These are phyloP conservation scores for Ictidomys tridecemlineatus DNA, from an alignment of 2,113 vertebrate species.

Conservation along the genomic window DNA sequence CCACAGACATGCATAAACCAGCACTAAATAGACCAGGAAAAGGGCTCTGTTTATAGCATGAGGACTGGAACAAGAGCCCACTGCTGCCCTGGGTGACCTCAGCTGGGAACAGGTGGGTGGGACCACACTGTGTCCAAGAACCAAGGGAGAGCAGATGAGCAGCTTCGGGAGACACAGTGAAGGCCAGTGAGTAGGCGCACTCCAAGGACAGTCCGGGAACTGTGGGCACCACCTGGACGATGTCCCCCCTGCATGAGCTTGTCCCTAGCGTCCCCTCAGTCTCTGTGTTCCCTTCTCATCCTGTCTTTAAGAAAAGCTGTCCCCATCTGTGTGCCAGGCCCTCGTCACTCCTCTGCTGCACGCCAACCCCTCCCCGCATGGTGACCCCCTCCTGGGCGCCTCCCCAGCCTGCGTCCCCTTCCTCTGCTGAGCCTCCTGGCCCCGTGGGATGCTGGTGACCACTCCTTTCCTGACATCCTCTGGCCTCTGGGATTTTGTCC, in stretches of 20 bases:
- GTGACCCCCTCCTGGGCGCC: rapidly evolving
- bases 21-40: no score
- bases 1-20: not conserved
- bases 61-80: not conserved
- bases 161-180: not conserved
- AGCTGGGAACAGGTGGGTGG: rapidly evolving
- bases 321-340: no score
- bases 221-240: no score
- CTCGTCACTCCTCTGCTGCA: no score
- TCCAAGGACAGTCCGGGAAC: no score
- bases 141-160: rapidly evolving
- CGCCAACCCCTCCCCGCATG: rapidly evolving
- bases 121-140: no score
- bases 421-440: not conserved
- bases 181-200: not conserved
- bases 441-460: rapidly evolving
- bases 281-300: not conserved
- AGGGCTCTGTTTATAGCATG: not conserved
- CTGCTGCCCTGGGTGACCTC: rapidly evolving
- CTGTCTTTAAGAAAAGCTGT: not conserved
- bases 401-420: rapidly evolving
- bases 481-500: not conserved
- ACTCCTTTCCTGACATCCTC: not conserved
- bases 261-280: not conserved
- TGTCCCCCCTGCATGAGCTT: no score